Base-by-base conservation (phyloP, 2,797 vertebrate genomes). In the Peromyscus aztecus region DNA sequence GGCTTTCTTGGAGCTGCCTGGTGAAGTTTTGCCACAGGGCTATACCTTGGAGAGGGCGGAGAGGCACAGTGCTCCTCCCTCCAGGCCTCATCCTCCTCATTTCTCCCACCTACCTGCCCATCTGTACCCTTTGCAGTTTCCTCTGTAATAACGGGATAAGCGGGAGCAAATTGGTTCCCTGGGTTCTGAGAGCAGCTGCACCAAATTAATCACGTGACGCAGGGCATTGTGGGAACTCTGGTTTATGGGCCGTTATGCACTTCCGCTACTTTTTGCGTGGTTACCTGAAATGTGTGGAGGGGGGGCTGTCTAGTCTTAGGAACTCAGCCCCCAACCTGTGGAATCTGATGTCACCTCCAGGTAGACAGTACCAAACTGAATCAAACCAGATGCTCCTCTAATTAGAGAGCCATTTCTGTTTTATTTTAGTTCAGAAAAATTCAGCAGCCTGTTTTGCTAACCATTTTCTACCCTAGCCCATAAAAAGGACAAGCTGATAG, bases 1-100 rank as follows among this genome's bases (percentile, higher is more conserved):
- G 37, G 6, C 49, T 82, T 67, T n/a, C 43, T 8, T 1, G 43
- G 6, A 10, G 9, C 10, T 49, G 63, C 34, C 40, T 6, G 14
- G n/a, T 19, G 19, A 40, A 3, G 61, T 24, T 40, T 31, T 19
- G 4, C 23, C 5, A 2, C 10, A n/a, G 6, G 75, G 46, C n/a
- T 31, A 52, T 7, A 7, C 24, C 31, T 5, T 1, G 12, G 61
- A 92, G 57, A 37, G 24, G 6, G 17, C 1, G 0, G 27, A 0
- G 14, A 65, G 11, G 31, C 24, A 23, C 4, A 4, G 11, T 13
- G 3, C 2, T 19, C 76, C 21, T 82, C 12, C 12, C 24, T 4
- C 27, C 9, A 31, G 3, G 3, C 31, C 37, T 67, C 27, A 34
- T 11, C 49, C 82, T 43, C 3, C 12, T 6, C 29, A 46, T 37